phyloP scores from a whole-genome alignment of 2,797 vertebrate species.

The Synanceia verrucosa region DNA sequence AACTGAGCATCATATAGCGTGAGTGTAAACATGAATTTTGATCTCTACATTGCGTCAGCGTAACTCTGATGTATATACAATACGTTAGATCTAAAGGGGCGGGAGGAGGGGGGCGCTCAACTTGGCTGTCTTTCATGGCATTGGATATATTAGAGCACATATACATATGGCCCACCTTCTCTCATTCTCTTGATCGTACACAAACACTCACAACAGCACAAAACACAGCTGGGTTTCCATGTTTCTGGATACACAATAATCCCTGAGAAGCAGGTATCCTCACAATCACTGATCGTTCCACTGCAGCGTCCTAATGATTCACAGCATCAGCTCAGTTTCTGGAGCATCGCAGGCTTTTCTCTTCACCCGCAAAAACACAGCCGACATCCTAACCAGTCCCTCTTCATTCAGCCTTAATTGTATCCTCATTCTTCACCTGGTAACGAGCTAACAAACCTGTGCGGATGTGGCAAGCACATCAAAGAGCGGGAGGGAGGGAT shows the following conservation, averaged over 20 bases:
- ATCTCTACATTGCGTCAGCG: conserved; percentile 15
- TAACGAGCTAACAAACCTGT: conserved; percentile 83
- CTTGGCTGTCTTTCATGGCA: conserved; percentile 60
- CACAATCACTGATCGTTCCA: conserved; percentile 28
- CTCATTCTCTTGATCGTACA: conserved; percentile 38
- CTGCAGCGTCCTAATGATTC: conserved; percentile 33
- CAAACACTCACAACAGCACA: conserved; percentile 33
- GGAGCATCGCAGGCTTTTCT: conserved; percentile 40
- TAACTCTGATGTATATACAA: conserved; percentile 17
- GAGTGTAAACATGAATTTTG: not conserved
- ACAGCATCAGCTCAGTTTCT: conserved; percentile 35
- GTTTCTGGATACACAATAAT: conserved; percentile 34
- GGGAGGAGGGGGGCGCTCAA: conserved; percentile 40
- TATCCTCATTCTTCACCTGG: conserved; percentile 78
- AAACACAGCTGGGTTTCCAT: conserved; percentile 43
- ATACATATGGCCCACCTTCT: conserved; percentile 39
- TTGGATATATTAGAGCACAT: conserved; percentile 64
- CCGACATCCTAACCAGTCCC: conserved; percentile 45
- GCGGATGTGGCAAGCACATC: conserved; percentile 83
- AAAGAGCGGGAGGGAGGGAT: conserved; percentile 67
- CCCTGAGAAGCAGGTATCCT: conserved; percentile 40
- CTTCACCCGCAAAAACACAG: conserved; percentile 8
- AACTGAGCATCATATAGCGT: not conserved
- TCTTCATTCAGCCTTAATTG: conserved; percentile 74
- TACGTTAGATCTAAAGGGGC: conserved; percentile 24